phyloP scores from a whole-genome alignment of 2,797 vertebrate genomes.

The Schizopygopsis pylzovi region DNA sequence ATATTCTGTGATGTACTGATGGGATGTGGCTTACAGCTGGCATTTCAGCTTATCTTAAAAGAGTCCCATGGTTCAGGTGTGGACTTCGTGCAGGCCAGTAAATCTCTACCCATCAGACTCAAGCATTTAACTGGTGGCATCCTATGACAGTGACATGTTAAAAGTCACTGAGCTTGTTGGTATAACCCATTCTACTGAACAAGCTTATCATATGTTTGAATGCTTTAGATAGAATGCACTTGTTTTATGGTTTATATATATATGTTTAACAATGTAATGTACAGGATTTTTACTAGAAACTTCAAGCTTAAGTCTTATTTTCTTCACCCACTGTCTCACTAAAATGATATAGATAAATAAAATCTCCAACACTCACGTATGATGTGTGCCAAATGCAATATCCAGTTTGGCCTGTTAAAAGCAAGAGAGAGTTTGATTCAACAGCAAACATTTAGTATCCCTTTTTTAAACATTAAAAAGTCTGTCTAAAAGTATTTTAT shows the following conservation, averaged over 20 bases:
- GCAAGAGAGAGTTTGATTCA: slow-evolving; percentile 57
- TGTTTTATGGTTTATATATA: neutral
- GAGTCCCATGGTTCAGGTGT: neutral
- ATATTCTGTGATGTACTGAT: neutral
- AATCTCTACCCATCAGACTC: neutral
- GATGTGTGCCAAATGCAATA: slow-evolving; percentile 97
- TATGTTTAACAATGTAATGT: neutral
- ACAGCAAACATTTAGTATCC: neutral
- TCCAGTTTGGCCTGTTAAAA: slow-evolving; percentile 92
- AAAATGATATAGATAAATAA: neutral
- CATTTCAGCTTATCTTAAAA: neutral
- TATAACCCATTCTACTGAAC: neutral
- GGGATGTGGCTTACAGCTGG: neutral
- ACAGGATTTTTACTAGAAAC: neutral
- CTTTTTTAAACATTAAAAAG: neutral
- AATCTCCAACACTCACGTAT: slow-evolving; percentile 87
- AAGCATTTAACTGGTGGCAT: neutral
- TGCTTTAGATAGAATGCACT: neutral
- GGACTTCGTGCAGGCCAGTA: neutral
- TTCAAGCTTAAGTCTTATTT: neutral
- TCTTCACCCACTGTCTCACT: neutral
- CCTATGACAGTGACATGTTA: neutral
- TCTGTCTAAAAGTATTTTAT: neutral
- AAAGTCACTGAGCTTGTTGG: neutral
- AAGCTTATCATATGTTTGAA: neutral